A percentile compares a stretch with the other conserved stretches of the same genome.
Evolutionary conservation across 2,113 vertebrate species (phyloP).

Genomic region (Elachura formosa): DNA sequence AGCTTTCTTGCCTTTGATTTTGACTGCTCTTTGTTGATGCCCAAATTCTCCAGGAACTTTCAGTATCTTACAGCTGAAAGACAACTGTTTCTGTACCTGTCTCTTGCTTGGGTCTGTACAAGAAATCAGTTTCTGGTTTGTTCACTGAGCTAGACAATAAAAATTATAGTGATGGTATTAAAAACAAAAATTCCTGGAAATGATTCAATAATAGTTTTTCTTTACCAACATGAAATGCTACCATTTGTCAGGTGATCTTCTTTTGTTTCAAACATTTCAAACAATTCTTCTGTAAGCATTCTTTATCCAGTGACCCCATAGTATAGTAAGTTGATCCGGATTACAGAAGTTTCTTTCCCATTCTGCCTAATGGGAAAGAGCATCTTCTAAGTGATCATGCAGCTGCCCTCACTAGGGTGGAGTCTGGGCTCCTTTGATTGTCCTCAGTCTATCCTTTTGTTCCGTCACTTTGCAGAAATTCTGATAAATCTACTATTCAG

Average conservation of each 20-base stretch:
- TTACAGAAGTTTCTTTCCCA: neutral
- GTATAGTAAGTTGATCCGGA: neutral
- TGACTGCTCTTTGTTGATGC: neutral
- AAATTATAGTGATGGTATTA: neutral
- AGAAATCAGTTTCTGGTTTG: neutral
- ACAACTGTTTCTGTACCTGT: neutral
- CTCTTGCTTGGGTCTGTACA: neutral
- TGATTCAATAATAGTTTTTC: neutral
- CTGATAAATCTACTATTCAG: neutral
- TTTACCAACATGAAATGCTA: neutral
- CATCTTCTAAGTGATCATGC: neutral
- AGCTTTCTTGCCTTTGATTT: slow-evolving; percentile 15
- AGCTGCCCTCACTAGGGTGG: neutral
- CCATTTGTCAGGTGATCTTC: neutral
- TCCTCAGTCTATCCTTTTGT: neutral
- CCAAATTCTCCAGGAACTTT: neutral
- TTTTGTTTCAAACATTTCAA: neutral
- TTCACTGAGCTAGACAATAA: neutral
- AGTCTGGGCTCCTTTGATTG: neutral
- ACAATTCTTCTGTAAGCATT: neutral
- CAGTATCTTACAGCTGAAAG: neutral
- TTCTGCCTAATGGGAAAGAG: neutral
- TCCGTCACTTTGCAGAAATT: neutral
- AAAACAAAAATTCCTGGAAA: neutral
- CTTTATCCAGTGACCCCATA: neutral